Conservation (phyloP, 2,888 invertebrate species). For the Oxytorus armatus region DNA sequence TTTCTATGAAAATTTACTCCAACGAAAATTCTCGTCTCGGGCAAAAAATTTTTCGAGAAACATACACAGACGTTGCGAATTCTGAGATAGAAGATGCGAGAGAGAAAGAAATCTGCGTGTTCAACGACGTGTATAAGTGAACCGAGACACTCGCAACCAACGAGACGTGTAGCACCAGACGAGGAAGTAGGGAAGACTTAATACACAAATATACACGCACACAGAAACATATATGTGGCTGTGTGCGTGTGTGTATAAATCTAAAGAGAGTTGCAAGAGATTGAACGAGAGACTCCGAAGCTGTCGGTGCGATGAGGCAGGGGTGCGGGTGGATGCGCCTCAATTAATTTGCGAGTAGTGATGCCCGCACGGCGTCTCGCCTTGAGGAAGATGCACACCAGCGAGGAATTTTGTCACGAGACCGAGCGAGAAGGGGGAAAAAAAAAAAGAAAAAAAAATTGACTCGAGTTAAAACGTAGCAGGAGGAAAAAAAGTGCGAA, state of each 20-base stretch:
- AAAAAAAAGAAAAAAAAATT: slow-evolving; percentile 34
- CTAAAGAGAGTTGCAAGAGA: slow-evolving; percentile 39
- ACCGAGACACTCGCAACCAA: slow-evolving; percentile 47
- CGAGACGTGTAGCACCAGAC: slow-evolving; percentile 47
- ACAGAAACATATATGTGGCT: no score
- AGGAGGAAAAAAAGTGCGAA: slow-evolving; percentile 78
- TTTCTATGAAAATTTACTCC: slow-evolving; percentile 13
- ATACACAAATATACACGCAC: neutral
- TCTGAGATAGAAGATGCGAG: slow-evolving; percentile 8
- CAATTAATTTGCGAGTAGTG: slow-evolving; percentile 77
- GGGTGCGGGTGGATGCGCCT: slow-evolving; percentile 75
- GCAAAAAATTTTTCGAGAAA: slow-evolving; percentile 31
- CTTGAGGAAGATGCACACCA: slow-evolving; percentile 45
- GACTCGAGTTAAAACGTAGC: slow-evolving; percentile 64
- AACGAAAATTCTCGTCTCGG: slow-evolving; percentile 3
- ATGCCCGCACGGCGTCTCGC: slow-evolving; percentile 63
- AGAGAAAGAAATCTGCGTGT: slow-evolving; percentile 48
- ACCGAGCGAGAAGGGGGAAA: slow-evolving; percentile 13
- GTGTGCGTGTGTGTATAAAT: neutral
- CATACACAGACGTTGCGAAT: slow-evolving; percentile 15
- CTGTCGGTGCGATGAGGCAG: slow-evolving; percentile 54
- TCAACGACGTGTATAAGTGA: slow-evolving; percentile 59
- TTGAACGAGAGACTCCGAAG: slow-evolving; percentile 52
- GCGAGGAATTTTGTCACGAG: slow-evolving; percentile 56
- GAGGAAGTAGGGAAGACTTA: slow-evolving; percentile 29